Evolutionary conservation across 2,797 vertebrate genomes (phyloP).

Genomic region (Eurystomus glaucurus): DNA sequence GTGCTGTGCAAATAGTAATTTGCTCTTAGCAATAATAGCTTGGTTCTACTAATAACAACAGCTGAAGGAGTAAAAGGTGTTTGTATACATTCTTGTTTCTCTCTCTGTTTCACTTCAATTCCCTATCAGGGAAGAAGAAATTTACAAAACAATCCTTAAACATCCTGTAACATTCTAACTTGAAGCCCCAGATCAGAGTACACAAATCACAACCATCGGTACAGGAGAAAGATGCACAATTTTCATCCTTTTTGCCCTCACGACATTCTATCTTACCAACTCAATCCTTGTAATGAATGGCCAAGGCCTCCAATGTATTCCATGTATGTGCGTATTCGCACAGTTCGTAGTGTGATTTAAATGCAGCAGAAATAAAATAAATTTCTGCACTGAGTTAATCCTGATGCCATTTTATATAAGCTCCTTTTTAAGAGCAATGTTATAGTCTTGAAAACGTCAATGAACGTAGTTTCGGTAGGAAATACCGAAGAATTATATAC

Average conservation of each 20-base stretch:
- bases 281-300: neutral
- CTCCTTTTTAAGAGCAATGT: neutral
- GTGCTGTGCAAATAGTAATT: neutral
- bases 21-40: neutral
- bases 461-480: slow-evolving; percentile 41
- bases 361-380: neutral
- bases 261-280: neutral
- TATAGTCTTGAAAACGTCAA: slow-evolving; percentile 5
- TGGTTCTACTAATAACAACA: neutral
- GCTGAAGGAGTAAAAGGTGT: neutral
- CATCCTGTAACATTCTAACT: neutral
- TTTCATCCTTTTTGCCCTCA: neutral
- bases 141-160: neutral
- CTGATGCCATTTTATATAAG: neutral
- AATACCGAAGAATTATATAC: neutral
- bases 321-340: neutral
- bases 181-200: neutral
- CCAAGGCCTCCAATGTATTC: neutral
- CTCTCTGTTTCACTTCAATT: neutral
- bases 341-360: neutral
- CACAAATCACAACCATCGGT: neutral
- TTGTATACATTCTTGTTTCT: neutral
- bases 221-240: neutral
- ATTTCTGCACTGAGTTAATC: neutral
- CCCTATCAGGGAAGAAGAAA: neutral